A percentile compares a stretch with the other conserved stretches of the same genome.
Conservation (phyloP, 2,113 vertebrate species). For the Tonatia bakeri region DNA sequence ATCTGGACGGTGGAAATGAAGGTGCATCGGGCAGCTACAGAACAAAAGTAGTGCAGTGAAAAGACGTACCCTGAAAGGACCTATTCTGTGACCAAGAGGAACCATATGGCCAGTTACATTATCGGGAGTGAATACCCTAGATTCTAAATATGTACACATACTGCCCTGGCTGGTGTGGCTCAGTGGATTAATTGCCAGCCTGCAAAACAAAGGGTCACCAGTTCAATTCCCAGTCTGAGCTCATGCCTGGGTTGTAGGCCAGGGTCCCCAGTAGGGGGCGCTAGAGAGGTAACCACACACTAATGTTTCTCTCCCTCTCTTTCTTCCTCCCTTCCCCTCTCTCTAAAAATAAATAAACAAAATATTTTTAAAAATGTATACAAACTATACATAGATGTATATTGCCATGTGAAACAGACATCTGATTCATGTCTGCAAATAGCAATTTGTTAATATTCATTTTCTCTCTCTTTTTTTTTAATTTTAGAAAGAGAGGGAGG, state of each 20-base stretch:
- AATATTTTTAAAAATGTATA: not conserved
- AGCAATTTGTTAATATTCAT: not conserved
- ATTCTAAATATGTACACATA: not conserved
- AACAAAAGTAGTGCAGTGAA: not conserved
- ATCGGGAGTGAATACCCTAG: not conserved
- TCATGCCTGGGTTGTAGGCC: too few species aligned
- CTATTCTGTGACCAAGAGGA: conserved; percentile 1
- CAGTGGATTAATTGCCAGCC: too few species aligned
- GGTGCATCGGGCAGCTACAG: not conserved
- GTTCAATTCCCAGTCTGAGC: too few species aligned
- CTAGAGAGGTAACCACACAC: too few species aligned
- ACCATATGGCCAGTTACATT: not conserved
- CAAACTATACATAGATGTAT: not conserved
- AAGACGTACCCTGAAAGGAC: not conserved
- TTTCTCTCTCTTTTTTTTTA: not conserved
- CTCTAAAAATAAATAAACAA: too few species aligned
- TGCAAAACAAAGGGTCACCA: too few species aligned
- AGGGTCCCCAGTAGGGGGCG: too few species aligned
- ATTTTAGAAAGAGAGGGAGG: too few species aligned
- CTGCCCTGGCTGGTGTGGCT: too few species aligned
- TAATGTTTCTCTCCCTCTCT: too few species aligned
- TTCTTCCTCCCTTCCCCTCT: too few species aligned
- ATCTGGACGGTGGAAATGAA: not conserved
- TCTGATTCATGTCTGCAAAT: not conserved
- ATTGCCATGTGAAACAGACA: not conserved